Evolutionary conservation across 2,888 invertebrate species (phyloP).

Genomic region (Lucinisca nassula): DNA sequence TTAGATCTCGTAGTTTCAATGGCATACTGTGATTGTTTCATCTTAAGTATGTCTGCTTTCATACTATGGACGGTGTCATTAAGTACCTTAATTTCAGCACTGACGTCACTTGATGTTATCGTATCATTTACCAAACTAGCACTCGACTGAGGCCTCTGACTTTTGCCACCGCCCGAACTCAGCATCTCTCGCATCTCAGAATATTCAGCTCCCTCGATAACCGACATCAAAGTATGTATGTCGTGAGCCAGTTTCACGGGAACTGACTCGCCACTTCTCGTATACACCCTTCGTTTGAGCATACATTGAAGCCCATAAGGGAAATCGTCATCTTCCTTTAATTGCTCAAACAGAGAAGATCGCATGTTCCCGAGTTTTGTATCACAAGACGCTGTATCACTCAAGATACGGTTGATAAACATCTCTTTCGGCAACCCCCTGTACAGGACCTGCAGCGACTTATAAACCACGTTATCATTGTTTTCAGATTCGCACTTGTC

Average conservation of each 20-base stretch:
- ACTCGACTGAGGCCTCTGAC: not conserved
- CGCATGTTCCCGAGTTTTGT: not conserved
- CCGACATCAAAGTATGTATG: constrained; percentile 1
- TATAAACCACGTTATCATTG: not conserved
- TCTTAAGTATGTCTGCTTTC: not conserved
- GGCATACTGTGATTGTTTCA: not conserved
- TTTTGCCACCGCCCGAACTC: not conserved
- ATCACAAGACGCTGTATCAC: not conserved
- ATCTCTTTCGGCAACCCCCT: not conserved
- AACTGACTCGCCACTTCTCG: not conserved
- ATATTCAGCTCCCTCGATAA: constrained; percentile 1
- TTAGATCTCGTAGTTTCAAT: not conserved
- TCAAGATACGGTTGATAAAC: not conserved
- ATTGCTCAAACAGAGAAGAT: not conserved
- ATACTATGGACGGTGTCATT: not conserved
- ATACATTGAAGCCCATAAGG: not conserved
- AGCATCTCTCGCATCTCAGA: not conserved
- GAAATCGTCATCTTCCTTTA: not conserved
- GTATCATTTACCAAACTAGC: not conserved
- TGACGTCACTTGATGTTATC: not conserved
- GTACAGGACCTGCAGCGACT: not conserved
- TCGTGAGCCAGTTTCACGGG: not conserved
- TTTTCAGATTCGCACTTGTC: not conserved
- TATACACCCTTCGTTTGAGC: constrained; percentile 11
- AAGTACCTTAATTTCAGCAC: not conserved